Conservation (phyloP, 2,113 vertebrate genomes). For the Nothoprocta pentlandii region DNA sequence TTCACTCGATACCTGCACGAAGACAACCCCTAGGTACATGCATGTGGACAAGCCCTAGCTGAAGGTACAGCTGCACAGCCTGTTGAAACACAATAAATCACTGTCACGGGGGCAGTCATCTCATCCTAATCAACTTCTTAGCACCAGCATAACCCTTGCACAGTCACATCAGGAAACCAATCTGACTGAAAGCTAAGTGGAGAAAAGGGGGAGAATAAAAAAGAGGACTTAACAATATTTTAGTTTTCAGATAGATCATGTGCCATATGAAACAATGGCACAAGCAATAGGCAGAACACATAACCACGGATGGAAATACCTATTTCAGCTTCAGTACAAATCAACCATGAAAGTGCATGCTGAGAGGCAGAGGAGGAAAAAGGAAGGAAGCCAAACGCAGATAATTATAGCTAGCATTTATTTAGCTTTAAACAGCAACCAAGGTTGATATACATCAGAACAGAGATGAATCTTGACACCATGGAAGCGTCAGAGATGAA, state of each 20-base stretch:
- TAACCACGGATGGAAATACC: not conserved
- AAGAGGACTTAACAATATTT: not conserved
- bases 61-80: not conserved
- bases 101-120: accelerated
- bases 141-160: not conserved
- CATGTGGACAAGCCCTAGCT: not conserved
- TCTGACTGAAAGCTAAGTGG: not conserved
- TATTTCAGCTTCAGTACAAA: not conserved
- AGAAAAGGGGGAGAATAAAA: not conserved
- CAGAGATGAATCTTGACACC: not conserved
- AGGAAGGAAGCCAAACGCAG: not conserved
- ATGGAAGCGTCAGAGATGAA: not conserved
- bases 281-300: not conserved
- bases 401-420: not conserved
- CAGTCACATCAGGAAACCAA: not conserved
- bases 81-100: not conserved
- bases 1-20: not conserved
- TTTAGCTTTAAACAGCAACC: not conserved
- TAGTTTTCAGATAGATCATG: not conserved
- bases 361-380: not conserved
- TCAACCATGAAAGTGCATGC: not conserved
- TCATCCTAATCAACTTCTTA: not conserved
- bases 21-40: not conserved
- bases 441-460: not conserved
- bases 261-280: not conserved